Conservation (phyloP, 2,888 invertebrate genomes). For the Hypsopygia costalis region DNA sequence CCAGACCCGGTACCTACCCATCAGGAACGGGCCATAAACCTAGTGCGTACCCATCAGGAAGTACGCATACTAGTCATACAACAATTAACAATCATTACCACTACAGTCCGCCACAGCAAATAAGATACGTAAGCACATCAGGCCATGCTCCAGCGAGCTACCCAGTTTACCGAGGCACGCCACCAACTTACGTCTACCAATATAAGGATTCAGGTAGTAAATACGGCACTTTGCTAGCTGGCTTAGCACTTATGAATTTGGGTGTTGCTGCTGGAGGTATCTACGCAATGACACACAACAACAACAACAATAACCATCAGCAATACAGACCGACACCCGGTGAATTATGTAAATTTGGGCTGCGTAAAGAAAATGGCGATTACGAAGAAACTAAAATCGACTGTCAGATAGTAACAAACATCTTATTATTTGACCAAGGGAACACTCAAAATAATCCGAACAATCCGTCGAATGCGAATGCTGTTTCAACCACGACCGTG, state of each 20-base stretch:
- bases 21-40: slow-evolving; percentile 22
- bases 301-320: slow-evolving; percentile 13
- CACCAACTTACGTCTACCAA: slow-evolving; percentile 63
- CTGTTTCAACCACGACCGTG: slow-evolving; percentile 47
- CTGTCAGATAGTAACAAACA: slow-evolving; percentile 62
- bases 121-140: slow-evolving; percentile 46
- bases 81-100: slow-evolving; percentile 56
- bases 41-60: slow-evolving; percentile 23
- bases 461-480: slow-evolving; percentile 26
- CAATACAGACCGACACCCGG: slow-evolving; percentile 50
- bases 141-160: slow-evolving; percentile 48
- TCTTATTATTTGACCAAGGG: slow-evolving; percentile 49
- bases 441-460: slow-evolving; percentile 24
- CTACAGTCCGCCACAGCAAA: slow-evolving; percentile 61
- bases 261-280: slow-evolving; percentile 54
- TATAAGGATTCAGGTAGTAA: slow-evolving; percentile 67
- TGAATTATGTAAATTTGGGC: slow-evolving; percentile 63
- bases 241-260: slow-evolving; percentile 61
- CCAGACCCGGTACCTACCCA: slow-evolving; percentile 18
- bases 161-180: slow-evolving; percentile 59
- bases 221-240: slow-evolving; percentile 61
- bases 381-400: slow-evolving; percentile 68
- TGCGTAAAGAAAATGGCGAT: slow-evolving; percentile 62
- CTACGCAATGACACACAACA: slow-evolving; percentile 37
- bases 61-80: slow-evolving; percentile 32